Base-by-base conservation (phyloP, 2,888 invertebrate genomes). In the Sylvicola cinctus region DNA sequence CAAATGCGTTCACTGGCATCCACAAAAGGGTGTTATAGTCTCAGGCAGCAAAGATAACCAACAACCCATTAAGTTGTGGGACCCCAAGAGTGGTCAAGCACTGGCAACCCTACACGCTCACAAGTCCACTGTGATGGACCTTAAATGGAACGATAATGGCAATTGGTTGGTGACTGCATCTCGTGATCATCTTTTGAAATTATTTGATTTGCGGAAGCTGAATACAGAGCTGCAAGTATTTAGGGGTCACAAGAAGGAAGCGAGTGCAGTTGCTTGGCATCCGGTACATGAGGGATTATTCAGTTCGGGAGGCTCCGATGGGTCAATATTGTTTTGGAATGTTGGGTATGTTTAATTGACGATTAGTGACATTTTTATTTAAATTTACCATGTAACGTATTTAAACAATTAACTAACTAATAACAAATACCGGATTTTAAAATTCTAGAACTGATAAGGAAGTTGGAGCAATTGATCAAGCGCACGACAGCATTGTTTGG, bases 1-100 rank as follows among this genome's bases (percentile, higher is more conserved):
- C 0, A 95, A 95, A 61, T 93, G 96, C 62, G 93, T 96, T 5
- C 95, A 96, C 56, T 99, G 98, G 98, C 98, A 99, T 65, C 98
- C 98, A 2, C 84, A 87, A 48, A 98, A 96, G 61, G 81, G 85
- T 38, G 70, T 99, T 32, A 77, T 99, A 45, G 90, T 91, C 28
- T 96, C 96, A 3, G 98, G 98, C 12, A 96, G 95, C 55, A 95
- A 98, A 63, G 98, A 99, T 57, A 95, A 93, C 54, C 98, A 99
- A 52, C 98, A 99, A 53, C 98, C 98, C 3, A 87, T 99, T 27
- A 99, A 98, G 59, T 62, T 99, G 33, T 99, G 98, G 98, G 98
- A 98, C 65, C 95, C 98, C 3, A 93, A 91, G 55, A 79, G 81
- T 36, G 96, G 95, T 5, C 79, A 83, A 42, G 88, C 93, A 30